A percentile compares a stretch with the other conserved stretches of the same genome.
Evolutionary conservation across 2,113 vertebrate species (phyloP).

Genomic region (Siniperca knerii): DNA sequence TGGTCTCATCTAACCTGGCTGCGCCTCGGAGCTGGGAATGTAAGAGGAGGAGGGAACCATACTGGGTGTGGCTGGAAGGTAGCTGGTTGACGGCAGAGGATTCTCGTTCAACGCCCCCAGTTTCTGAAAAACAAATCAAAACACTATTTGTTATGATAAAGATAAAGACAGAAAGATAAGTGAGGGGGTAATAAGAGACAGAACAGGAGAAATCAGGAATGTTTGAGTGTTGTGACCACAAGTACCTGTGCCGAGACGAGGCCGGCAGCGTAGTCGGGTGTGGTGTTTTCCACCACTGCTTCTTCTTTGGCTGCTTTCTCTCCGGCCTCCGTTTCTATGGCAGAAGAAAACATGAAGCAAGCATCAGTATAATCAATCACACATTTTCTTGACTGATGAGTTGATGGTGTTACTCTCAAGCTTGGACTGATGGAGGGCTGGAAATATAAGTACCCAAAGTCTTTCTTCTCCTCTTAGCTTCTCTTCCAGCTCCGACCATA

Average conservation of each 20-base stretch:
- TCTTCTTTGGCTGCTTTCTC: conserved; percentile 97
- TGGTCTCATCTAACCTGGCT: conserved; percentile 76
- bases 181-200: neutral
- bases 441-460: conserved; percentile 87
- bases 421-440: neutral
- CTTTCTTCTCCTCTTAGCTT: conserved; percentile 97
- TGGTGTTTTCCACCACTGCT: conserved; percentile 93
- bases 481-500: conserved; percentile 93
- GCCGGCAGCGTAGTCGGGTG: conserved; percentile 97
- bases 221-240: neutral
- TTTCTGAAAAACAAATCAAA: conserved; percentile 87
- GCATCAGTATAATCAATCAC: neutral
- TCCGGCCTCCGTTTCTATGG: conserved; percentile 90
- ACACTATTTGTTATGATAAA: neutral
- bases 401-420: too few relatives aligned
- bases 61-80: conserved; percentile 95
- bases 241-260: conserved; percentile 96
- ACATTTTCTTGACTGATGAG: neutral
- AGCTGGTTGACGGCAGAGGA: conserved; percentile 96
- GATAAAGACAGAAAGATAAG: neutral
- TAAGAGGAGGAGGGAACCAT: conserved; percentile 97
- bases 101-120: conserved; percentile 93
- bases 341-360: neutral
- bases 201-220: neutral
- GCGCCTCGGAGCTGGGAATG: conserved; percentile 92